Evolutionary conservation across 2,113 vertebrate species (phyloP).

Genomic region (Periophthalmus modestus): DNA sequence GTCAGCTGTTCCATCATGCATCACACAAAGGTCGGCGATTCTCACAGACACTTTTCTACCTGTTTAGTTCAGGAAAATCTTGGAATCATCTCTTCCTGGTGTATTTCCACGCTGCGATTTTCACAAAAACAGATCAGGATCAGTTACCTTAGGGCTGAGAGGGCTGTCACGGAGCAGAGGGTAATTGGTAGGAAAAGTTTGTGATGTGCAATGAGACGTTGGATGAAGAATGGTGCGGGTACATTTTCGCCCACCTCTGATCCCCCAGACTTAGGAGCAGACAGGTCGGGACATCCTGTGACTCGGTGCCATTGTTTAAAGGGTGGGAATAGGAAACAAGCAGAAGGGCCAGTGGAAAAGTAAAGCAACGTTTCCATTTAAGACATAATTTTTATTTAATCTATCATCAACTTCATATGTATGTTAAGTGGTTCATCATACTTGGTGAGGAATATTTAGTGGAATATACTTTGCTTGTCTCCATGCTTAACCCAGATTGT

Average conservation of each 20-base stretch:
- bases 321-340: constrained; percentile 47
- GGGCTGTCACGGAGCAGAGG: constrained; percentile 19
- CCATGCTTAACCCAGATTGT: too few relatives aligned
- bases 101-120: background rate
- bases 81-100: constrained; percentile 4
- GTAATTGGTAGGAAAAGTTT: constrained; percentile 20
- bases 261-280: constrained; percentile 29
- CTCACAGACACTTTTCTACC: background rate
- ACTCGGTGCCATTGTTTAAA: constrained; percentile 57
- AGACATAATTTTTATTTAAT: constrained; percentile 41
- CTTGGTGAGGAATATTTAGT: too few relatives aligned
- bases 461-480: too few relatives aligned
- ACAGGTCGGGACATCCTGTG: constrained; percentile 36
- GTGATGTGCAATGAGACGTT: constrained; percentile 19
- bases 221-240: constrained; percentile 17
- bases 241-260: constrained; percentile 33
- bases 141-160: constrained; percentile 11
- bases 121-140: constrained; percentile 14
- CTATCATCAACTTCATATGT: constrained; percentile 43
- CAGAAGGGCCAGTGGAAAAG: constrained; percentile 30
- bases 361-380: constrained; percentile 49
- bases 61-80: constrained; percentile 6
- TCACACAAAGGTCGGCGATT: constrained; percentile 7
- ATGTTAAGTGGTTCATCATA: constrained; percentile 39
- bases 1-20: constrained; percentile 5